Conservation (phyloP, 37 sponge, comb jelly and placozoan genomes). For the Halisarca cf. caerulea region DNA sequence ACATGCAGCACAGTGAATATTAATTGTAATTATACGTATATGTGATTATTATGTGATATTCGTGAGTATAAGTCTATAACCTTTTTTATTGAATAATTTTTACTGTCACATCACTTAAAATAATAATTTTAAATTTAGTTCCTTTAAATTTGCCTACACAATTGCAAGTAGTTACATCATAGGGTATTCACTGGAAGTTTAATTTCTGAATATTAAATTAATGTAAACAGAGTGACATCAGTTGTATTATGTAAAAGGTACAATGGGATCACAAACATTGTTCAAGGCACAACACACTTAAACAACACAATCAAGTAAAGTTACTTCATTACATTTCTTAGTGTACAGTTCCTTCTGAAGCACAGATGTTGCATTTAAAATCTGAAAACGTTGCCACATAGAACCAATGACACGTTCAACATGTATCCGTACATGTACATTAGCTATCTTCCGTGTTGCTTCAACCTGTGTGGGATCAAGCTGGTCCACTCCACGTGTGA, state of each 20-base stretch:
- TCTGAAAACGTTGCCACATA: conserved; percentile 39
- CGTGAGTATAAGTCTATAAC: too few species aligned
- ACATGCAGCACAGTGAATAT: too few species aligned
- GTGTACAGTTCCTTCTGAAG: conserved; percentile 25
- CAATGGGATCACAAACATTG: conserved; percentile 46
- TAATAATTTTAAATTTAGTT: too few species aligned
- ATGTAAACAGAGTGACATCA: not conserved
- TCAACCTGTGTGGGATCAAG: conserved; percentile 50
- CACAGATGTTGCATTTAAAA: conserved; percentile 33
- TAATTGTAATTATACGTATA: too few species aligned
- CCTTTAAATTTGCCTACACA: too few species aligned
- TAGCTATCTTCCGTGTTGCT: conserved; percentile 41
- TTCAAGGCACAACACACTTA: conserved; percentile 55
- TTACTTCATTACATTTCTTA: not conserved
- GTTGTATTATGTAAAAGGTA: conserved; percentile 18
- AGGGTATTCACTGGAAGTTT: too few species aligned
- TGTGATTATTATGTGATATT: too few species aligned
- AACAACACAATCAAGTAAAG: too few species aligned
- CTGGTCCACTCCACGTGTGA: too few species aligned
- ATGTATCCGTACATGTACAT: conserved; percentile 55
- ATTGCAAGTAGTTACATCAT: too few species aligned
- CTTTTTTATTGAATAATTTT: too few species aligned
- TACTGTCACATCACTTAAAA: too few species aligned
- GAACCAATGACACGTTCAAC: conserved; percentile 60
- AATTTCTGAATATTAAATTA: not conserved